Evolutionary conservation across 2,888 invertebrate species (phyloP), one percentile per base, ranked within the genome.

Genomic region (Nemotelus nigrinus): DNA sequence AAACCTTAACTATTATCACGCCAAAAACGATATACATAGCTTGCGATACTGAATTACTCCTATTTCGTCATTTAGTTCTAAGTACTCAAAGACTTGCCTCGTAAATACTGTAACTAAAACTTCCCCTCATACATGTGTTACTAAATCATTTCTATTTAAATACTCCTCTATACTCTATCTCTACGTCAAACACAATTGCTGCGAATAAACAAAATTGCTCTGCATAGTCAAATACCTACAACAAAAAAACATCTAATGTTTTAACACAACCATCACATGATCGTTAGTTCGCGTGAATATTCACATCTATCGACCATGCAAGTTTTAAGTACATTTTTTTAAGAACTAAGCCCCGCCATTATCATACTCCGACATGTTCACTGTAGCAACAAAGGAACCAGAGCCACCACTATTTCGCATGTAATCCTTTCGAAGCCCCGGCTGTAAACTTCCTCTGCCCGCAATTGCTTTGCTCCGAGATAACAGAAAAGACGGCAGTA

Each of bases 361-460:
- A 25, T 1, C 25, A 25, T 25, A 25, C 25, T 25, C 25, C 25
- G 25, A 25, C 6, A 43, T 53, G 47, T 50, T 41, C 47, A 70
- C 55, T 67, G 3, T 41, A 70, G 10, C 53, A 70, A 43, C n/a
- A 43, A 48, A 50, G 70, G 7, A 60, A 60, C 25, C 25, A 25
- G 25, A 25, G 25, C 25, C 70, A 43, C 70, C 50, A 70, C 25
- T 50, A 53, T 70, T 39, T 47, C 43, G 6, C 47, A 8, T 3
- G 43, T 55, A 67, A 74, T 53, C 53, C 63, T 50, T 72, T 60
- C 25, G 53, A 47, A 74, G 39, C 41, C 48, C 74, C 50, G 48
- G 48, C n/a, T 74, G 48, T 74, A 60, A 60, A 60, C 74, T 63
- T 74, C 74, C 74, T 63, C 63, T 43, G 63, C 58, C 72, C 72